These are phyloP conservation scores for Myanophis thanlyinensis DNA, from an alignment of 2,113 vertebrate genomes.

Conservation along the genomic window DNA sequence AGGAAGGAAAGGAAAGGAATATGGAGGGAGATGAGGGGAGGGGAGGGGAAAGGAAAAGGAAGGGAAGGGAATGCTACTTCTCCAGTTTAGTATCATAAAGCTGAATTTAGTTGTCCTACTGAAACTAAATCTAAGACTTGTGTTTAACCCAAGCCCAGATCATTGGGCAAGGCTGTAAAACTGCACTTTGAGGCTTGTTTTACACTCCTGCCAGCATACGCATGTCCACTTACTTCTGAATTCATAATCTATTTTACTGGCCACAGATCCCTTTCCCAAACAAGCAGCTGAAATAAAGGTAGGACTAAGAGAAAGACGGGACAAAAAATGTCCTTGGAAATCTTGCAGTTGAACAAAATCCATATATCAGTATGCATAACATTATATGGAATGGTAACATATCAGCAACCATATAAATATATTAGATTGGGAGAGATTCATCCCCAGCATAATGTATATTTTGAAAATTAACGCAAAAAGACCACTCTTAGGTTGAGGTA, in stretches of 20 bases:
- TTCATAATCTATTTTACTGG: background rate
- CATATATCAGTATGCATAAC: background rate
- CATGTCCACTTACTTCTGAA: background rate
- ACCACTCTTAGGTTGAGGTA: background rate
- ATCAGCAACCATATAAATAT: background rate
- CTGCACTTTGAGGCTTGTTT: background rate
- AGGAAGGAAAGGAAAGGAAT: no score
- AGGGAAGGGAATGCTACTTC: background rate
- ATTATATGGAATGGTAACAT: background rate
- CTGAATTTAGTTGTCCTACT: background rate
- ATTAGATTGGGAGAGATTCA: background rate
- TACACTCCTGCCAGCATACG: fast-evolving
- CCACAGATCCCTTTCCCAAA: background rate
- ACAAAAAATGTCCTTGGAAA: background rate
- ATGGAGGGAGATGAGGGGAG: no score
- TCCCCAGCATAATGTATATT: background rate
- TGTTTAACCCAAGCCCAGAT: background rate
- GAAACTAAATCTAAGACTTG: background rate
- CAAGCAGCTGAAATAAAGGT: background rate
- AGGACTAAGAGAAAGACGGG: background rate
- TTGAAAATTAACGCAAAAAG: background rate
- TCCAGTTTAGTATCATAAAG: background rate
- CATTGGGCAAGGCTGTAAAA: background rate
- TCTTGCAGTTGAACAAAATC: background rate
- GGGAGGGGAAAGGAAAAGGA: background rate